Conservation (phyloP, 2,888 invertebrate species). For the Elaeidobius kamerunicus region DNA sequence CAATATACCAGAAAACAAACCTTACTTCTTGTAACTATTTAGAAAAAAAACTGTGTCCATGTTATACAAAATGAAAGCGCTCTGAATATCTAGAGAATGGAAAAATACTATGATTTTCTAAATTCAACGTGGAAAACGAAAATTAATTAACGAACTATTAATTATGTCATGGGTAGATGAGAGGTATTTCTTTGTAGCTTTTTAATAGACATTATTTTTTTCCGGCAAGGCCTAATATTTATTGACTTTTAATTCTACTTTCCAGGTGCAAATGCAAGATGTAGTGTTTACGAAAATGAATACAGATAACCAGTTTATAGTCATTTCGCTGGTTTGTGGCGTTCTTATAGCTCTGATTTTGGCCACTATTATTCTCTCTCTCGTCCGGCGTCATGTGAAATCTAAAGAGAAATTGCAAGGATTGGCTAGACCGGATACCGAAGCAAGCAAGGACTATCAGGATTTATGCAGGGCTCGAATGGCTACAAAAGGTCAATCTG, state of each 20-base stretch:
- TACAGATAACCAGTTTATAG: slow-evolving; percentile 43
- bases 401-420: slow-evolving; percentile 79
- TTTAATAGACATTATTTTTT: slow-evolving; percentile 20
- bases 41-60: too few relatives aligned
- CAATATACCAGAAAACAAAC: neutral
- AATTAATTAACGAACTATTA: too few relatives aligned
- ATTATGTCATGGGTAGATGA: neutral
- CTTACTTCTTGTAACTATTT: too few relatives aligned
- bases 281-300: slow-evolving; percentile 47
- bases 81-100: too few relatives aligned
- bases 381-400: slow-evolving; percentile 73
- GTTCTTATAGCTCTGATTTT: slow-evolving; percentile 64
- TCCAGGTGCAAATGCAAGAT: slow-evolving; percentile 53
- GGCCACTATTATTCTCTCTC: slow-evolving; percentile 60
- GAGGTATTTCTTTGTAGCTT: neutral
- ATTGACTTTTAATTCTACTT: slow-evolving; percentile 2
- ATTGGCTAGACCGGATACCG: slow-evolving; percentile 68
- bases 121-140: neutral
- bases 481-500: slow-evolving; percentile 67
- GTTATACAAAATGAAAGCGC: too few relatives aligned
- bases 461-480: slow-evolving; percentile 80
- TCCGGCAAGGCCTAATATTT: slow-evolving; percentile 1
- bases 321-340: slow-evolving; percentile 59
- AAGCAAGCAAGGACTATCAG: slow-evolving; percentile 92
- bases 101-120: too few relatives aligned